Percentiles rank a stretch among this genome's conserved stretches.
Evolutionary conservation across 1,140 invertebrate species (phyloP).

Genomic region (Wasmannia auropunctata): DNA sequence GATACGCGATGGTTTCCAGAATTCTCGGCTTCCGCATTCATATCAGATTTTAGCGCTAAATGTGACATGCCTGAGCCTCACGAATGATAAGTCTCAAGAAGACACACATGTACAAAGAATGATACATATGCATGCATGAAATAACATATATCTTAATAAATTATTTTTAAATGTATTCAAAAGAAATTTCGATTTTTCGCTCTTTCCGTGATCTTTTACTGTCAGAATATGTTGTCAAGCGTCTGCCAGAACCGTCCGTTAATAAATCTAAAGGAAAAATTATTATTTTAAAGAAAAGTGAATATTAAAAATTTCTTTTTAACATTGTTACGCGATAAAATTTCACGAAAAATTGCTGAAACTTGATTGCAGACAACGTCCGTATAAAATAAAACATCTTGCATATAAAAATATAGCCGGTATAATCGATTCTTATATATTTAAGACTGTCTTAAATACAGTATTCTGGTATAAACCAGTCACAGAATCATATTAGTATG

Average conservation of each 20-base stretch:
- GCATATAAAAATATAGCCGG: not conserved
- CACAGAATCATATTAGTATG: too few species aligned
- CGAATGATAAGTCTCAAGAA: not conserved
- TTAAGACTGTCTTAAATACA: too few species aligned
- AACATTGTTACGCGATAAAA: not conserved
- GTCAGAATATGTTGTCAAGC: not conserved
- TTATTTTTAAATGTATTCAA: not conserved
- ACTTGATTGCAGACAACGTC: not conserved
- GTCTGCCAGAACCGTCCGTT: too few species aligned
- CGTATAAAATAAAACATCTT: not conserved
- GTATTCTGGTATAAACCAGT: too few species aligned
- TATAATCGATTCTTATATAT: too few species aligned
- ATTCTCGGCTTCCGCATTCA: not conserved
- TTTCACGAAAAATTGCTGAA: constrained; percentile 4
- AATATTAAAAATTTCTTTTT: not conserved
- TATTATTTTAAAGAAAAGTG: not conserved
- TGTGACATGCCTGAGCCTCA: not conserved
- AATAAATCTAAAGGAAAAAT: not conserved
- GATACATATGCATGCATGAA: not conserved
- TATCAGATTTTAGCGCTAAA: constrained; percentile 34
- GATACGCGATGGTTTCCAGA: constrained; percentile 16
- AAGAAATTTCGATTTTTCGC: not conserved
- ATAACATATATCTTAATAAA: not conserved
- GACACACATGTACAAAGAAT: not conserved
- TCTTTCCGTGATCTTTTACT: not conserved